Evolutionary conservation across 2,113 vertebrate genomes (phyloP), one percentile per base, ranked within the genome.

Genomic region (Apeltes quadracus): DNA sequence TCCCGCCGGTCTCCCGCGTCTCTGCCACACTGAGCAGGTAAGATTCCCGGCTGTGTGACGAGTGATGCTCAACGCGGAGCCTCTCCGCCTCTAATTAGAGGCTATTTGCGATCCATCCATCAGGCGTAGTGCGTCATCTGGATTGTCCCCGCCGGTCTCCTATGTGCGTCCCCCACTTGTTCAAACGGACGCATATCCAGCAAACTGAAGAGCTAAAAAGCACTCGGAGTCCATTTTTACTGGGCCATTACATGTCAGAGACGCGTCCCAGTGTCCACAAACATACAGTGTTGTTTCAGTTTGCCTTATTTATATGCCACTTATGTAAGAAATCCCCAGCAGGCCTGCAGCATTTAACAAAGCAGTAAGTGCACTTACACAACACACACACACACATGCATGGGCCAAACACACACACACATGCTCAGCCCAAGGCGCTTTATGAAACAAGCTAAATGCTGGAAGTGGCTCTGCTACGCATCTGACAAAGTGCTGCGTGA

Each of bases 71-170:
- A 11, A 20, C 20, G 44, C 44, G 7, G 18, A 15, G 51, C 41
- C 29, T 18, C n/a, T 7, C 10, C 32, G 25, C 4, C 38, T 38
- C 38, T 23, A 12, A 34, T 34, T 1, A 34, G 7, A 57, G 18
- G 7, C 46, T 29, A 22, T 58, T 34, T 34, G 32, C 6, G 78
- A 85, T 81, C 78, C 83, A 84, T 90, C 87, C 76, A 84, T 86
- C 87, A 83, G 34, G 69, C 53, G 69, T 87, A 75, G 70, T 90
- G 88, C 90, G 88, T 91, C 89, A 91, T 89, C 81, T 64, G 54
- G 68, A 75, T 43, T 70, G 84, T 61, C 79, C 69, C 71, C 61
- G 48, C 81, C 83, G 62, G 65, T 78, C 70, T 80, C 69, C 56
- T 48, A 72, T 78, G 69, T 78, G 67, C 81, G 41, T 71, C 22